Evolutionary conservation across 2,888 invertebrate species (phyloP), one percentile per base, ranked within the genome.

Genomic region (Monopis laevigella): DNA sequence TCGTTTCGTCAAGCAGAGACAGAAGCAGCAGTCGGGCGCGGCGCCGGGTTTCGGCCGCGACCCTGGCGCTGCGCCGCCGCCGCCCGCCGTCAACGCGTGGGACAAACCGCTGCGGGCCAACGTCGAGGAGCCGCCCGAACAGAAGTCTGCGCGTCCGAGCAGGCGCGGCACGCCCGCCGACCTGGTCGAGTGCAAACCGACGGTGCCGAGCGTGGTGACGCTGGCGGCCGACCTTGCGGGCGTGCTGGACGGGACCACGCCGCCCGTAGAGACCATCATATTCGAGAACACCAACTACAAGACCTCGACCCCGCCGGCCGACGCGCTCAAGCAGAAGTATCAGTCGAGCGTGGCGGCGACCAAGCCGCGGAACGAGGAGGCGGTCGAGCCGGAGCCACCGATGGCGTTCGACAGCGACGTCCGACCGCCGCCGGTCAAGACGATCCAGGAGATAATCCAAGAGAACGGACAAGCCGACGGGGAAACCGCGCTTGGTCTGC

Each of bases 221-320:
- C 54, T 68, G 27, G 59, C 62, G 43, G 44, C 65, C 40, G 84
- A 84, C 49, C 86, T 86, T 56, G 51, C 71, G 41, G 82, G 84
- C 18, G 84, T 88, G 1, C 66, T 90, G 19, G 89, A 93, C 57
- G 88, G 90, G 17, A 83, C 88, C 2, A 89, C 90, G 3, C 88
- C 91, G 0, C 92, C 92, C 2, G 91, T 93, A 13, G 90, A 92
- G 59, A 93, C 93, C 0, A 89, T 95, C 40, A 93, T 95, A 48
- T 94, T 95, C 60, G 94, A 95, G 60, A 95, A 95, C 62, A 94
- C 93, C 1, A 94, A 94, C 65, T 93, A 90, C 62, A 93, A 93
- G 62, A n/a, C n/a, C n/a, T 86, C 88, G 48, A 88, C 86, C 43
- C 86, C 88, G 12, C 86, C 88, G 12, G 87, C 86, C 42, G 82